Evolutionary conservation across 2,888 invertebrate species (phyloP), one percentile per base, ranked within the genome.

Genomic region (Oconnorella tubifera): DNA sequence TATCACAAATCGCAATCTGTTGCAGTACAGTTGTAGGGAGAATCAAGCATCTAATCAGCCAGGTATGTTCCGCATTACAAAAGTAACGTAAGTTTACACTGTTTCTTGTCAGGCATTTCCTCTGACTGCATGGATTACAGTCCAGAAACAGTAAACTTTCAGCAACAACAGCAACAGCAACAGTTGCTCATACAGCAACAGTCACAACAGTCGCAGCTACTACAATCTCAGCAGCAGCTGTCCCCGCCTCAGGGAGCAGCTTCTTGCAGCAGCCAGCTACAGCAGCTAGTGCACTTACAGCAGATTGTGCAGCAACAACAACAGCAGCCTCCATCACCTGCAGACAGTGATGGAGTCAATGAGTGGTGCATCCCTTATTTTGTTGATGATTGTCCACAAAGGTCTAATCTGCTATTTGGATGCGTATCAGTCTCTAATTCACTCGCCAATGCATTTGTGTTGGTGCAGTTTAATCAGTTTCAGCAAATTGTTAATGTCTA

Each of bases 401-500:
- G 62, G 48, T 67, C 68, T n/a, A 71, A 71, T 63, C 68, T 71
- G 56, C 65, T 72, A 56, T 72, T 72, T 62, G 71, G 72, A 59
- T 72, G 72, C 65, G 71, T 72, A 49, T 71, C 72, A 50, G 63
- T 71, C 61, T 79, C 77, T n/a, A 63, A 58, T 14, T 66, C 56
- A n/a, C 68, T 82, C 28, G 80, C 79, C 64, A 74, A 83, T 73
- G 82, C 82, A 2, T 84, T 84, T 70, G 84, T 84, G 29, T 74
- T 84, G 56, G 83, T 84, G 27, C 84, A 85, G 70, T 77, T 84
- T 56, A 83, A 82, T 56, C 74, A 84, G 33, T 85, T 84, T 70
- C 84, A 84, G 65, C 84, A 84, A 68, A 82, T 84, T 23, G 81
- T 84, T 50, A 83, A 82, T 4, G 83, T 84, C 31, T 83, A 80